phyloP scores from a whole-genome alignment of 1,140 invertebrate genomes.

The Leguminivora glycinivorella region DNA sequence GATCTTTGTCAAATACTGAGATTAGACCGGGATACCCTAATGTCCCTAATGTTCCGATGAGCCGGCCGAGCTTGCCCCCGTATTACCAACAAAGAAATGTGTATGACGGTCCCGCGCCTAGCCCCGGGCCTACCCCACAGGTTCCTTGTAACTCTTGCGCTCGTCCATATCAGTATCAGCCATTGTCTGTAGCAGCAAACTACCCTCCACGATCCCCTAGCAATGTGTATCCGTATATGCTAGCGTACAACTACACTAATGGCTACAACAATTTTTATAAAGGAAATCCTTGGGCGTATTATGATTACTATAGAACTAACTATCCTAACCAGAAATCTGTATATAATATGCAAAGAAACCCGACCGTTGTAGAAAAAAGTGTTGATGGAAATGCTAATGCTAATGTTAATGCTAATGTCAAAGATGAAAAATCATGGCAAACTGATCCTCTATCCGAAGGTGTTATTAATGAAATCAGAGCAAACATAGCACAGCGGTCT shows the following conservation, averaged over 20 bases:
- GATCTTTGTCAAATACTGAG: constrained; percentile 30
- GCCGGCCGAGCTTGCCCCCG: constrained; percentile 53
- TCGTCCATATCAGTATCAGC: not conserved
- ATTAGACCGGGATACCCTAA: constrained; percentile 60
- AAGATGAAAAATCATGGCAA: constrained; percentile 47
- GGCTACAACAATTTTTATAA: constrained; percentile 45
- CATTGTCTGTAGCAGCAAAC: not conserved
- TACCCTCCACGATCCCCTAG: constrained; percentile 22
- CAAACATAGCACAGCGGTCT: constrained; percentile 50
- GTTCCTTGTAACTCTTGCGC: not conserved
- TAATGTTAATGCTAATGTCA: constrained; percentile 27
- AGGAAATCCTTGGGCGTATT: constrained; percentile 47
- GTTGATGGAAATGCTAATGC: not conserved
- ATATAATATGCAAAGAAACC: not conserved
- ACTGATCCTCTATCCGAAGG: constrained; percentile 49
- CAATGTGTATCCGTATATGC: constrained; percentile 50
- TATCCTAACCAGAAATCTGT: not conserved
- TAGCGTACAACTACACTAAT: constrained; percentile 49
- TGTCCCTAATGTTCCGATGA: constrained; percentile 56
- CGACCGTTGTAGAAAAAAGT: not conserved
- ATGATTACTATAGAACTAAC: constrained; percentile 38
- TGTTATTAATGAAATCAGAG: constrained; percentile 60
- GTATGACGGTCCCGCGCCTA: constrained; percentile 26
- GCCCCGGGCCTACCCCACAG: constrained; percentile 7
- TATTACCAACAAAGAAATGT: constrained; percentile 34